Base-by-base conservation (phyloP, 2,113 vertebrate species). In the Hippocampus comes region DNA sequence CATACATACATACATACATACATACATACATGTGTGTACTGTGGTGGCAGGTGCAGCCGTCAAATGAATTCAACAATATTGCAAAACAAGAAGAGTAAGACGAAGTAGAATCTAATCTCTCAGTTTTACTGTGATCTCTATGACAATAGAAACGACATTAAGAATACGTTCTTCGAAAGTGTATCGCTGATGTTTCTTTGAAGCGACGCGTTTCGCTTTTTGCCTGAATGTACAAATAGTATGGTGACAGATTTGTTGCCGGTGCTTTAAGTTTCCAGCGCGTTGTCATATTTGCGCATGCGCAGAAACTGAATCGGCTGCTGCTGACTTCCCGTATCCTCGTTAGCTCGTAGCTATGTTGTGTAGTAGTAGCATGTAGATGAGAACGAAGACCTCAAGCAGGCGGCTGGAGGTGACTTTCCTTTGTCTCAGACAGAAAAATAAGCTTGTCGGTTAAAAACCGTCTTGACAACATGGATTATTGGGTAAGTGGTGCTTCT, bases 391-490 rank as follows among this genome's bases (percentile, higher is more conserved):
- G 76, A 75, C 46, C 68, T 43, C 12, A 27, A 77, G 77, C 73
- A 77, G 74, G 61, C 78, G 15, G 41, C 72, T n/a, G 72, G 78
- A 79, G 75, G 73, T 67, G 72, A 83, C 79, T 81, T 82, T 60
- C 34, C 30, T 7, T 63, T 76, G 67, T 34, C 73, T 74, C 15
- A 48, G 12, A 79, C 74, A 9, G 17, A 27, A 66, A 48, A 66
- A 17, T 7, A 65, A 25, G 27, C 14, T 48, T 68, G 76, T 79
- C 42, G 61, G 68, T n/a, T 56, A 56, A 56, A 69, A 67, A 18
- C 66, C 63, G 30, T 66, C 67, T 70, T 72, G 80, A 80, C 80
- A 77, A 74, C 82, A 93, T 93, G 92, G 90, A 92, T 70, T 91
- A 91, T 82, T 84, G 80, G 91, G 93, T 93, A 80, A 76, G 92